Evolutionary conservation across 2,113 vertebrate species (phyloP), one percentile per base, ranked within the genome.

Genomic region (Rhagologus leucostigma): DNA sequence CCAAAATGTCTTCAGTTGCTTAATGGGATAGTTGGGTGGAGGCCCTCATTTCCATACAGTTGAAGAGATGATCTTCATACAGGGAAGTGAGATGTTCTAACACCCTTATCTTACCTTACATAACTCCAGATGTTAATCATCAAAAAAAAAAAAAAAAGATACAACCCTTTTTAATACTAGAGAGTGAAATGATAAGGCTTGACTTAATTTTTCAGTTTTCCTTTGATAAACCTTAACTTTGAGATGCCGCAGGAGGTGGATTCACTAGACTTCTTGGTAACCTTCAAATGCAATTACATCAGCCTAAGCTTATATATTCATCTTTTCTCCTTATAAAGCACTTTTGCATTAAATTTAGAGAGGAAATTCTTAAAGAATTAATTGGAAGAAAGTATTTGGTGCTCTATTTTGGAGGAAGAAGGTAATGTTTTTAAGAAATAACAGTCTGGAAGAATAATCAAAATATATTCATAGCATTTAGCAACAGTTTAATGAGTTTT

Each of bases 41-140:
- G 92, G 76, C 73, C 21, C 16, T 97, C 44, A 95, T 96, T 95
- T 95, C 79, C 95, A 93, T 93, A 55, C 9, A 60, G 79, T 56
- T 90, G 30, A 73, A 78, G 76, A 75, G 89, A 57, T 91, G 74
- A 96, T 95, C 88, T 84, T 90, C 55, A 62, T 13, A 92, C 76
- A 59, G 37, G 90, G 95, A 96, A 96, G 56, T 80, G 83, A 94
- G 87, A 65, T 91, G 74, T 93, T 94, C 60, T 94, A 93, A 94
- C 82, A 53, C 22, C 13, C 71, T 96, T 96, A 97, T 94, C 95
- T 94, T 52, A 60, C 83, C 60, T 96, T 95, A 90, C 90, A 88
- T 88, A 94, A 95, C 47, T 91, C 68, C 59, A 92, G 85, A 95
- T 96, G 79, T 90, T 96, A 96, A 97, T 96, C 93, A 89, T 94